These are phyloP conservation scores for Gyps fulvus DNA, from an alignment of 2,113 vertebrate species.

Conservation along the genomic window DNA sequence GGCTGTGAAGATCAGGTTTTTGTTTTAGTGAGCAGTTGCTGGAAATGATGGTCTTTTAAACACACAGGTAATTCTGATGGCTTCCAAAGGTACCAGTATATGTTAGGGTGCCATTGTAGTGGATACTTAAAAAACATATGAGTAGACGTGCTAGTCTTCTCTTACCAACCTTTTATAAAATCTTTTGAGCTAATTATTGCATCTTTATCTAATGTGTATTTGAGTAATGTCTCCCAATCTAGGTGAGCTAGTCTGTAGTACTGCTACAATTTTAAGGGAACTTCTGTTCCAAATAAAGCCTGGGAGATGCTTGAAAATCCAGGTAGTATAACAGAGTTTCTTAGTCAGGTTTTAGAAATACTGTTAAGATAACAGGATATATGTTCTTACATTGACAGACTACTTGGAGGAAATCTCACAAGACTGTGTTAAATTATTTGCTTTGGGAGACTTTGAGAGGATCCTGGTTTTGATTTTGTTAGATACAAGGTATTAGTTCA, in stretches of 20 bases:
- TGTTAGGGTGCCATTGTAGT: background rate
- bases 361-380: background rate
- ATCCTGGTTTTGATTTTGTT: background rate
- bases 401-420: background rate
- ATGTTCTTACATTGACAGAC: background rate
- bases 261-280: background rate
- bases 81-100: background rate
- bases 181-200: background rate
- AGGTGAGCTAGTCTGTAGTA: background rate
- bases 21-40: background rate
- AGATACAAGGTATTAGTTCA: background rate
- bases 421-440: background rate
- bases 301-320: background rate
- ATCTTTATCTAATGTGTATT: background rate
- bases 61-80: background rate
- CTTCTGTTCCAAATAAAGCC: background rate
- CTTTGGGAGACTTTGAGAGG: background rate
- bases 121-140: background rate
- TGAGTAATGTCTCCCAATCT: background rate
- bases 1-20: background rate
- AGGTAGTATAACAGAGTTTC: background rate
- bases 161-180: background rate
- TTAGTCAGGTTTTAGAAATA: background rate
- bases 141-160: background rate
- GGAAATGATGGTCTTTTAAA: background rate